Evolutionary conservation across 2,113 vertebrate species (phyloP).

Genomic region (Hyla sarda): DNA sequence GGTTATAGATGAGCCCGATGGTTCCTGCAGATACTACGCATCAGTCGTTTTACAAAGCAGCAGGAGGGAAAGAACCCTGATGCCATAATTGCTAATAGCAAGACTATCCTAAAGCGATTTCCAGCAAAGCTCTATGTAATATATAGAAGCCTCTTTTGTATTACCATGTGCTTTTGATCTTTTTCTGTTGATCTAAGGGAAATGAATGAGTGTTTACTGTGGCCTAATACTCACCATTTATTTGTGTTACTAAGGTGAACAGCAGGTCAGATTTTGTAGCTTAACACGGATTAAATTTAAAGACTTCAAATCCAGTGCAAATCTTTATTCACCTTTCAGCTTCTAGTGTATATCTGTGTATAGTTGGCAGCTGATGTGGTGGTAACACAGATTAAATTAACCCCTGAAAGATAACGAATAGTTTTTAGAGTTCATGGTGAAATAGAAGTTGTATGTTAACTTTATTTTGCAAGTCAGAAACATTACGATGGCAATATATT

Average conservation of each 20-base stretch:
- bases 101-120: slow-evolving; percentile 28
- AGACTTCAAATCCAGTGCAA: slow-evolving; percentile 51
- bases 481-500: too few species aligned
- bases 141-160: slow-evolving; percentile 20
- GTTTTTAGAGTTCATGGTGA: too few species aligned
- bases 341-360: slow-evolving; percentile 38
- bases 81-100: slow-evolving; percentile 18
- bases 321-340: slow-evolving; percentile 50
- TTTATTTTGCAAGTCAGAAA: too few species aligned
- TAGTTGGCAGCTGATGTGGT: neutral
- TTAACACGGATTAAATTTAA: slow-evolving; percentile 51
- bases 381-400: neutral
- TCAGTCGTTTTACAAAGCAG: slow-evolving; percentile 10
- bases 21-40: slow-evolving; percentile 4
- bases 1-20: slow-evolving; percentile 9
- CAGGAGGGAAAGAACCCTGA: slow-evolving; percentile 6
- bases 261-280: slow-evolving; percentile 35
- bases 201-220: slow-evolving; percentile 6
- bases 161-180: slow-evolving; percentile 27
- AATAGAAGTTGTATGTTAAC: too few species aligned
- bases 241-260: slow-evolving; percentile 43
- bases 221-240: slow-evolving; percentile 31
- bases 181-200: slow-evolving; percentile 39
- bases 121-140: neutral
- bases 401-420: neutral